Evolutionary conservation across 2,797 vertebrate species (phyloP).

Genomic region (Hypotaenidia philippensis): DNA sequence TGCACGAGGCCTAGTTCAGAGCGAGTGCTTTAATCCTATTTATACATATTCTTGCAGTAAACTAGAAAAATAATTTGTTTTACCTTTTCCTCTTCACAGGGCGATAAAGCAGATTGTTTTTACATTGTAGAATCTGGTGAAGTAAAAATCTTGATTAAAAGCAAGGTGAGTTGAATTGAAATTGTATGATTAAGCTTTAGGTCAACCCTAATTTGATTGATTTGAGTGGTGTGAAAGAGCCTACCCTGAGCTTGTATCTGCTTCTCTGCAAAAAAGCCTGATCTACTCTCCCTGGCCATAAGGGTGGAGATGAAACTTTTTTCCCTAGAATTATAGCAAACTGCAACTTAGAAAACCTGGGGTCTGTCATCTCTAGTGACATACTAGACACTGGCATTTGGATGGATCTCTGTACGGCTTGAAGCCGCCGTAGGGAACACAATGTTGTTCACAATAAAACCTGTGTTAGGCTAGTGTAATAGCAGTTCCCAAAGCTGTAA

Average conservation of each 20-base stretch:
- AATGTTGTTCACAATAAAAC: neutral
- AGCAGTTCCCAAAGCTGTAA: neutral
- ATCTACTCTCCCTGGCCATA: neutral
- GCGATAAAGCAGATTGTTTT: slow-evolving; percentile 95
- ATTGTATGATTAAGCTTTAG: neutral
- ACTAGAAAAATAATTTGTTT: neutral
- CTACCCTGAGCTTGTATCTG: neutral
- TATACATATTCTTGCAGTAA: neutral
- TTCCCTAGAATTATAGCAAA: neutral
- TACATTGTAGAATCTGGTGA: slow-evolving; percentile 96
- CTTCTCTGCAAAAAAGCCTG: neutral
- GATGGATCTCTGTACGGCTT: neutral
- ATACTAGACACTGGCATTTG: neutral
- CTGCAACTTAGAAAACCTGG: neutral
- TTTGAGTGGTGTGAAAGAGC: neutral
- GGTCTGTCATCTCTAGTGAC: neutral
- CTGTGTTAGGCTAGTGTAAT: neutral
- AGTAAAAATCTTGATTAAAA: slow-evolving; percentile 98
- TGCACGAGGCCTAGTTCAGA: neutral
- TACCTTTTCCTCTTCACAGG: slow-evolving; percentile 79
- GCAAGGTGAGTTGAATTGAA: slow-evolving; percentile 88
- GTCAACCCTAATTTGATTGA: neutral
- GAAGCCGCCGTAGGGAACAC: neutral
- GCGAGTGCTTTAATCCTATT: neutral
- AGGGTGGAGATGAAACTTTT: neutral